Evolutionary conservation across 1,140 invertebrate species (phyloP), one percentile per base, ranked within the genome.

Genomic region (Campoletis sonorensis): DNA sequence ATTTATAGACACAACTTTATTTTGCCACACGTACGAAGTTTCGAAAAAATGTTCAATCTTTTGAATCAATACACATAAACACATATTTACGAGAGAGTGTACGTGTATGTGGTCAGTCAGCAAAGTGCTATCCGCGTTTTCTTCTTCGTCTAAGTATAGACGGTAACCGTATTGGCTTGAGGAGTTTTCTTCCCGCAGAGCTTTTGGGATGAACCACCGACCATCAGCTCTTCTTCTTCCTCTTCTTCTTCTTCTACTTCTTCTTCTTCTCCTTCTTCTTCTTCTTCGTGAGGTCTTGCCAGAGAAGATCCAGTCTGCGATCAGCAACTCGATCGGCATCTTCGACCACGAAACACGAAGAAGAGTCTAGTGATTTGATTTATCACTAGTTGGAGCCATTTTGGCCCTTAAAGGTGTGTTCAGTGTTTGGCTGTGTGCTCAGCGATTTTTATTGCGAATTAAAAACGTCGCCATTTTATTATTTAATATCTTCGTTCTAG

Each of bases 131-230:
- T 81, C 82, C 83, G 86, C 86, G 83, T 90, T 84, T 85, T 90
- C 81, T 79, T 84, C 79, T 68, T 82, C 87, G 84, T 86, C 88
- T 91, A 92, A 92, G 91, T 91, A 90, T 92, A 92, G 90, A 67
- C 88, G 86, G 86, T 89, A 85, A 88, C 91, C 90, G 89, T 90
- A 89, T 90, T 90, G 88, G 88, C 89, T 87, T 87, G 86, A 85
- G 85, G 61, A 79, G 82, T 81, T 78, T 79, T 80, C 68, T 67
- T 81, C 58, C 61, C 77, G 80, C 64, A 26, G 80, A 33, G 82
- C 80, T 83, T 85, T 86, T 86, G 73, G 81, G 84, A 84, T 84
- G 58, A 85, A 85, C 84, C 84, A 85, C 84, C 79, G 84, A 84
- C 84, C 73, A 77, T 30, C 51, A 45, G 72, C 51, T 61, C 73